phyloP scores from a whole-genome alignment of 2,888 invertebrate species.

The Tipula helvola region DNA sequence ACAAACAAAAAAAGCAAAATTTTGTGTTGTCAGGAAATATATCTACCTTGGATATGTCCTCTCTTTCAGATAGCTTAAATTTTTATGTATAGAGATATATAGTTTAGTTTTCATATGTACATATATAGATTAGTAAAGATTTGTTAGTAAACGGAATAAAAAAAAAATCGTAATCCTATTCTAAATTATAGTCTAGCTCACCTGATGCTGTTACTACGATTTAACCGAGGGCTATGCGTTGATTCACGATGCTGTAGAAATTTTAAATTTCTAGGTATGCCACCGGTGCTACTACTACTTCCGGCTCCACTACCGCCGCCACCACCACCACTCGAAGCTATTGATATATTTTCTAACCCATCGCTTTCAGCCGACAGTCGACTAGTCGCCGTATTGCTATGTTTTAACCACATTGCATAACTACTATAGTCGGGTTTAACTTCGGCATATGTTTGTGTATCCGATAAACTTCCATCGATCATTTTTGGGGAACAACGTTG shows the following conservation, averaged over 20 bases:
- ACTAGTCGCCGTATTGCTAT: slow-evolving; percentile 69
- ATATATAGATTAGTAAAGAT: background rate
- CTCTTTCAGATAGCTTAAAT: slow-evolving; percentile 73
- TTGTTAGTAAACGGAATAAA: background rate
- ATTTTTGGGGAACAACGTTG: slow-evolving; percentile 41
- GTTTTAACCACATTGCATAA: slow-evolving; percentile 77
- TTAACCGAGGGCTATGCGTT: slow-evolving; percentile 50
- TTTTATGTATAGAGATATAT: background rate
- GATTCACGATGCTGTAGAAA: slow-evolving; percentile 42
- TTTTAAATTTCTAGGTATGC: slow-evolving; percentile 37
- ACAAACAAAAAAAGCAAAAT: background rate
- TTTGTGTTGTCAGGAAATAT: slow-evolving; percentile 4
- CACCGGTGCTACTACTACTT: slow-evolving; percentile 51
- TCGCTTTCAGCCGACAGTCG: slow-evolving; percentile 74
- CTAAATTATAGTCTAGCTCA: slow-evolving; percentile 25
- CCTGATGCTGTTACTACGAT: slow-evolving; percentile 89
- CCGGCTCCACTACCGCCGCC: slow-evolving; percentile 13
- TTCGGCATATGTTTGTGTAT: slow-evolving; percentile 64
- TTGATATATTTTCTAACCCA: slow-evolving; percentile 69
- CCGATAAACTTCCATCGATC: slow-evolving; percentile 73
- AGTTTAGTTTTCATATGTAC: background rate
- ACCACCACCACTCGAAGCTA: slow-evolving; percentile 58
- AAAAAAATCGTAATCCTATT: background rate
- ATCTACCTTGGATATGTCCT: slow-evolving; percentile 82
- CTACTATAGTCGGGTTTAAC: slow-evolving; percentile 68